A percentile compares a stretch with the other conserved stretches of the same genome.
These are phyloP conservation scores for Sarcophaga carnaria DNA, from an alignment of 2,888 invertebrate genomes.

Conservation along the genomic window DNA sequence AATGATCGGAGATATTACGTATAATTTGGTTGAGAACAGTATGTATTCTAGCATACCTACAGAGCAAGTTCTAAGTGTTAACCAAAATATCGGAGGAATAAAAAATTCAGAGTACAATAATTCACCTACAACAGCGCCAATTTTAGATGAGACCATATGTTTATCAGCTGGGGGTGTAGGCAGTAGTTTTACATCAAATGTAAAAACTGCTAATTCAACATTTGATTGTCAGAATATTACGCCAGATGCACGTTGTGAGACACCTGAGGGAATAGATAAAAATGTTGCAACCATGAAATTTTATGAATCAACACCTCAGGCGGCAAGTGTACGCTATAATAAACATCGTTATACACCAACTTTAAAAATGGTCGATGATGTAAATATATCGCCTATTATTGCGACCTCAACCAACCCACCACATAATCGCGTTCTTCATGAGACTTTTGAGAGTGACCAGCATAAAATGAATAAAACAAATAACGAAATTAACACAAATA, in stretches of 20 bases:
- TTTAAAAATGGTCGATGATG: slow-evolving; percentile 74
- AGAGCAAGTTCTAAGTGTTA: slow-evolving; percentile 58
- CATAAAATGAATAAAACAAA: slow-evolving; percentile 56
- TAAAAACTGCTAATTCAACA: slow-evolving; percentile 71
- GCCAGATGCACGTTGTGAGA: slow-evolving; percentile 74
- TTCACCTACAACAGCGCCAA: slow-evolving; percentile 70
- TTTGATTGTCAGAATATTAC: slow-evolving; percentile 71
- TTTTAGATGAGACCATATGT: slow-evolving; percentile 75
- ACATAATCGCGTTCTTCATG: slow-evolving; percentile 71
- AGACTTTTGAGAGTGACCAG: slow-evolving; percentile 73
- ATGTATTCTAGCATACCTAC: slow-evolving; percentile 65
- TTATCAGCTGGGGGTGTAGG: slow-evolving; percentile 53
- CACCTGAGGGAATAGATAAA: slow-evolving; percentile 76
- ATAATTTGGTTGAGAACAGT: slow-evolving; percentile 78
- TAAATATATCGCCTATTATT: slow-evolving; percentile 79
- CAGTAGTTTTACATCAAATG: slow-evolving; percentile 48
- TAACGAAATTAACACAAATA: slow-evolving; percentile 65
- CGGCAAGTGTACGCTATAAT: slow-evolving; percentile 71
- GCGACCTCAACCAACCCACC: slow-evolving; percentile 57
- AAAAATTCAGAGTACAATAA: slow-evolving; percentile 65
- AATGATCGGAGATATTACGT: slow-evolving; percentile 79
- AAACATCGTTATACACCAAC: slow-evolving; percentile 76
- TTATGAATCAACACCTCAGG: slow-evolving; percentile 78
- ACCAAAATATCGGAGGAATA: slow-evolving; percentile 35
- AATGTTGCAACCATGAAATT: slow-evolving; percentile 71